phyloP scores from a whole-genome alignment of 2,113 vertebrate species.

The Glaucidium brasilianum region DNA sequence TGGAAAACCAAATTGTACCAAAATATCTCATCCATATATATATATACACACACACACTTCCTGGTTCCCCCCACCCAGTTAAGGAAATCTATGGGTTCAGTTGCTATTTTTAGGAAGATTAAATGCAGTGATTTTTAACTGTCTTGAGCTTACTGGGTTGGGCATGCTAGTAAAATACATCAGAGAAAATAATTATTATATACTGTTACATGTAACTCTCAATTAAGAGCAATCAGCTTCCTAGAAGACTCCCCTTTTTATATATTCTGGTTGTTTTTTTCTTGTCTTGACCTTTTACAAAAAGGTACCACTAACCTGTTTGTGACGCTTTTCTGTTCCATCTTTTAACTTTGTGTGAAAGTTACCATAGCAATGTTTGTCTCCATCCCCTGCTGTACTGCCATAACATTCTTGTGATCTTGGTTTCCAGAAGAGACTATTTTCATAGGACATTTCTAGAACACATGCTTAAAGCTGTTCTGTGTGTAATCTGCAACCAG shows the following conservation, averaged over 20 bases:
- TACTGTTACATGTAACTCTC: not conserved
- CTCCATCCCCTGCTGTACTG: not conserved
- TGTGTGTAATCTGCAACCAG: not conserved
- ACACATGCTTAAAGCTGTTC: not conserved
- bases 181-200: not conserved
- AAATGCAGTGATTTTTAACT: not conserved
- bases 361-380: not conserved
- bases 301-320: not conserved
- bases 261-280: fast-evolving
- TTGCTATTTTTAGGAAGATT: not conserved
- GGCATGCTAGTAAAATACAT: not conserved
- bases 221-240: not conserved
- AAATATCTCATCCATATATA: not conserved
- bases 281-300: not conserved
- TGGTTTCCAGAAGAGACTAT: not conserved
- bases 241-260: not conserved
- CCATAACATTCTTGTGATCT: not conserved
- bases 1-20: not conserved
- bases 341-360: not conserved
- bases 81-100: not conserved
- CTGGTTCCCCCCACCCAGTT: not conserved
- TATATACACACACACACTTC: not conserved
- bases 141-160: not conserved
- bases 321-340: not conserved
- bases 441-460: not conserved